Evolutionary conservation across 2,888 invertebrate genomes (phyloP), one percentile per base, ranked within the genome.

Genomic region (Cheilosia soror): DNA sequence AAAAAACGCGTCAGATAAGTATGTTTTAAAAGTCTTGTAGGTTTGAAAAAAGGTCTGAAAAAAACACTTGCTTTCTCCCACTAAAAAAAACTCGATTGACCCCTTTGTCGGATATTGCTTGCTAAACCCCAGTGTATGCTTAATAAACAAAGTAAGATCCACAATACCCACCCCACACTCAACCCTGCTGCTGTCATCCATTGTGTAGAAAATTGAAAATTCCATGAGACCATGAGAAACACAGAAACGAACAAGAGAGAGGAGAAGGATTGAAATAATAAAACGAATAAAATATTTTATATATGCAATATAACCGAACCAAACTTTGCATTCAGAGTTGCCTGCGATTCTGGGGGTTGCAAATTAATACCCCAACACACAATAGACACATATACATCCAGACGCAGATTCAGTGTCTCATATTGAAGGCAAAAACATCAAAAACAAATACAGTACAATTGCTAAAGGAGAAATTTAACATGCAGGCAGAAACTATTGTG

Each of bases 111-210:
- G 49, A 44, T 47, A 37, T 58, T 62, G 51, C 25, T 62, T 72
- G 42, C n/a, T 55, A 53, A 42, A 31, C 42, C 62, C 62, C 4
- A 2, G 20, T 20, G 11, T 57, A 31, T 57, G 40, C 68, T 68
- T 68, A 55, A 55, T 44, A 73, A 62, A 63, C 63, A 73, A 73
- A 25, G 72, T 62, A 49, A 71, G 58, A 60, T 58, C 40, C 40
- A 40, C 72, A 42, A 69, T 57, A 65, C 44, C 29, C 57, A 20
- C 20, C 44, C 29, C 57, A 20, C 20, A 11, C 58, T 9, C 55
- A 25, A 2, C 31, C 15, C 20, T 44, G 6, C 33, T 6, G 1
- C 27, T 20, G 2, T 27, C 27, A 51, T 13, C 13, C 51, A 5
- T 37, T 37, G 37, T 37, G 4, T 11, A 37, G 7, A 25, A 49